Conservation (phyloP, 2,888 invertebrate genomes). For the Panzeria rudis region DNA sequence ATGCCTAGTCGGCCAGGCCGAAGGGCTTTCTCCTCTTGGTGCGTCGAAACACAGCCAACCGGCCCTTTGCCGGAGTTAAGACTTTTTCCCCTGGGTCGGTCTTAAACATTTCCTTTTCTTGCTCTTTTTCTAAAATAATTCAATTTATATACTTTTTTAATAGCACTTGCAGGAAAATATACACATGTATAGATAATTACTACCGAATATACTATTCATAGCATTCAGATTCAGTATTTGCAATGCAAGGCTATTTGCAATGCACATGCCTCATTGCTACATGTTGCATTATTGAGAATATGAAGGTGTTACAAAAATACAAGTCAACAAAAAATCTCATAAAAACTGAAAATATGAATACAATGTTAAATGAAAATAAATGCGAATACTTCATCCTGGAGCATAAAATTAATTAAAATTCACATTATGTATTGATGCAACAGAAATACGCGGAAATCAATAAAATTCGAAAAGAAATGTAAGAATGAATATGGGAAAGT, state of each 20-base stretch:
- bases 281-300: slow-evolving; percentile 31
- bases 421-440: slow-evolving; percentile 34
- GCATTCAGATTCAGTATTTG: not conserved
- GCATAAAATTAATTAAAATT: slow-evolving; percentile 62
- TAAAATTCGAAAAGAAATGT: slow-evolving; percentile 19
- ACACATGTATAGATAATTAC: not conserved
- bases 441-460: slow-evolving; percentile 32
- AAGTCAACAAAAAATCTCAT: not conserved
- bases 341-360: slow-evolving; percentile 7
- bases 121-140: too few species aligned
- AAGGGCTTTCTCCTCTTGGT: too few species aligned
- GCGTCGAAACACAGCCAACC: too few species aligned
- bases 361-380: slow-evolving; percentile 42
- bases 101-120: too few species aligned
- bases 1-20: too few species aligned
- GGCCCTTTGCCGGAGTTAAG: too few species aligned
- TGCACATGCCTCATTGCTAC: not conserved
- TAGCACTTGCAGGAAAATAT: not conserved
- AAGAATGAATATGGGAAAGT: not conserved
- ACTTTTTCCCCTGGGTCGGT: too few species aligned
- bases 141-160: too few species aligned
- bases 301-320: slow-evolving; percentile 9
- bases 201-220: not conserved
- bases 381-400: slow-evolving; percentile 50
- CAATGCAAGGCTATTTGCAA: not conserved